A percentile compares a stretch with the other conserved stretches of the same genome.
Conservation (phyloP, 2,113 vertebrate genomes). For the Cyprinus carpio region DNA sequence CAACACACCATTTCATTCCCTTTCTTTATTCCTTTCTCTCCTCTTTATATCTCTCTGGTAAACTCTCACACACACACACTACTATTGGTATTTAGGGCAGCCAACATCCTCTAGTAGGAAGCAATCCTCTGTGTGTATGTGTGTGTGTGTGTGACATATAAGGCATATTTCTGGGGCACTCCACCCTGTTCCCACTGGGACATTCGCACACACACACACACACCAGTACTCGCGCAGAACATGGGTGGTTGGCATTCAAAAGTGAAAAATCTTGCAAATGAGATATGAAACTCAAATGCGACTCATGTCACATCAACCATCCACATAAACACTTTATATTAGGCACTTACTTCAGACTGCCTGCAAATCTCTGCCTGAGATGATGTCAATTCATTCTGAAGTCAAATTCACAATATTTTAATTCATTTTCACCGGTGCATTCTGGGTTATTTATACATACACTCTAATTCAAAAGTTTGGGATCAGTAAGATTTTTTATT, state of each 20-base stretch:
- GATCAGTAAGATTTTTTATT: neutral
- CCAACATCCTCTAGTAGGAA: conserved; percentile 41
- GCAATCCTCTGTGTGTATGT: conserved; percentile 10
- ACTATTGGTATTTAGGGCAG: conserved; percentile 52
- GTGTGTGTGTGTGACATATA: conserved; percentile 39
- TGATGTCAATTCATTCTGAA: neutral
- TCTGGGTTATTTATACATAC: neutral
- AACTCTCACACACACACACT: conserved; percentile 22
- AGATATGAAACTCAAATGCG: neutral
- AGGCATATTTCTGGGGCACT: conserved; percentile 47
- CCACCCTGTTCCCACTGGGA: conserved; percentile 36
- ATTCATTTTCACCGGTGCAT: neutral
- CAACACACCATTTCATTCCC: conserved; percentile 2
- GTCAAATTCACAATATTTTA: neutral
- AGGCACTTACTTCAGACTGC: neutral
- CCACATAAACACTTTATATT: neutral
- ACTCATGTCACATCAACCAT: conserved; percentile 5
- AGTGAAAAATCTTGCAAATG: neutral
- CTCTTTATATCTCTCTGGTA: conserved; percentile 17
- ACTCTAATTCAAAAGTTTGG: neutral
- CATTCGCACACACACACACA: conserved; percentile 7
- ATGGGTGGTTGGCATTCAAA: conserved; percentile 22
- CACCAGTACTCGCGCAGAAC: neutral
- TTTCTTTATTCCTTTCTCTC: conserved; percentile 17
- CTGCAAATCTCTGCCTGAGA: neutral